Evolutionary conservation across 1,140 invertebrate species (phyloP), one percentile per base, ranked within the genome.

Genomic region (Euglossa dilemma): DNA sequence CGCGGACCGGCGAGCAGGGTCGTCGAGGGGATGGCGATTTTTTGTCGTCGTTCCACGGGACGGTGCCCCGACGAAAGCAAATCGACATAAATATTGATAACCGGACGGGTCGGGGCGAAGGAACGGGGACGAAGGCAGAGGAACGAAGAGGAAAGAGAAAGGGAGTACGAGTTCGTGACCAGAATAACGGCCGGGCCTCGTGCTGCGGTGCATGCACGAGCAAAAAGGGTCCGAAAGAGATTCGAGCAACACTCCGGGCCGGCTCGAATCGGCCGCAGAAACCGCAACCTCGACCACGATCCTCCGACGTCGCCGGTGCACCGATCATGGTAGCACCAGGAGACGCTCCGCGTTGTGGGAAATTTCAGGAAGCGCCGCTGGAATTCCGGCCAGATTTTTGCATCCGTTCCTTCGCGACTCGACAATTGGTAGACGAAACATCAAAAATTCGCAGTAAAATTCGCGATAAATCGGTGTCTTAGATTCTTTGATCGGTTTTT

Each of bases 81-180:
- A 87, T 87, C 74, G 79, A 61, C 73, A 73, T 78, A 83, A 87
- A 87, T 87, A 86, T 87, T 79, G 85, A 87, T 87, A 87, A 86
- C 69, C 61, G 47, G 16, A 43, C 54, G n/a, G 25, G 18, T n/a
- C 23, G 71, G 45, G 75, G 67, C 47, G 28, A 50, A n/a, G 54
- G 67, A 43, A 45, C 52, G 14, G n/a, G 28, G n/a, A 7, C 66
- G n/a, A 6, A 45, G 43, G 64, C 18, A 36, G n/a, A 54, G 50
- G 54, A 72, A 28, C 28, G 52, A 61, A 72, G 66, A 67, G 18
- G 67, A 83, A 28, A 57, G 63, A 81, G 73, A 76, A 61, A 63
- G 85, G 71, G 72, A 59, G 52, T 7, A 66, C 73, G 69, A 79
- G 86, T 87, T 87, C 86, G 86, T 87, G 86, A 87, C 74, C 86